These are phyloP conservation scores for Coecobrya sp. DNA, from an alignment of 2,888 invertebrate species.

Conservation along the genomic window DNA sequence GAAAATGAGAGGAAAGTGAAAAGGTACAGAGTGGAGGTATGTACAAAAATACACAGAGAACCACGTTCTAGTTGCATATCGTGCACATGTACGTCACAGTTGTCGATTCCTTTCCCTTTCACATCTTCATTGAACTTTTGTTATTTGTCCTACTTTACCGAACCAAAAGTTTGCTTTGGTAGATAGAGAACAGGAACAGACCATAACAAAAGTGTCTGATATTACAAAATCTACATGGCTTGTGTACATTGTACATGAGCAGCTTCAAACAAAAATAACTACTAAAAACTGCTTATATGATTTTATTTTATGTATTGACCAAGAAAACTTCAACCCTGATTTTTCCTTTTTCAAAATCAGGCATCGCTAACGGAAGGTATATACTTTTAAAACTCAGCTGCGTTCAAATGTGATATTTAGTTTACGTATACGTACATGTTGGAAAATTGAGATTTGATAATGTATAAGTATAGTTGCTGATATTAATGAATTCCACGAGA, in stretches of 20 bases:
- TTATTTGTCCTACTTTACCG: conserved; percentile 53
- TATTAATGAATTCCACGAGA: background rate
- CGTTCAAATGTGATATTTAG: background rate
- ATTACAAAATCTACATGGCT: background rate
- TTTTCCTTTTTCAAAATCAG: background rate
- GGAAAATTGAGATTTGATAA: background rate
- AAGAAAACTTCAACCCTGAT: conserved; percentile 27
- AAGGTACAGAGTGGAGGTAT: conserved; percentile 4
- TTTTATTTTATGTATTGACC: background rate
- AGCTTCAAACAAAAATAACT: background rate
- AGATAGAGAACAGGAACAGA: background rate
- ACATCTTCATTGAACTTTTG: conserved; percentile 60
- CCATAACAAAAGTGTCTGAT: background rate
- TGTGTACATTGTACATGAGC: background rate
- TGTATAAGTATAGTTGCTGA: background rate
- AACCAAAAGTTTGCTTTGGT: conserved; percentile 16
- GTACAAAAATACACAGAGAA: conserved; percentile 6
- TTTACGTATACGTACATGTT: background rate
- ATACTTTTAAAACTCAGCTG: background rate
- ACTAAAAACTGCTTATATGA: conserved; percentile 1
- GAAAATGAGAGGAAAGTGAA: conserved; percentile 42
- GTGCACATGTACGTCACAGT: conserved; percentile 54
- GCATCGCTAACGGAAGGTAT: background rate
- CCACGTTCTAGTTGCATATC: conserved; percentile 8
- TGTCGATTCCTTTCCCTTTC: conserved; percentile 56